A percentile compares a stretch with the other conserved stretches of the same genome.
phyloP scores from a whole-genome alignment of 2,888 invertebrate species.

The Trachelus tabidus region DNA sequence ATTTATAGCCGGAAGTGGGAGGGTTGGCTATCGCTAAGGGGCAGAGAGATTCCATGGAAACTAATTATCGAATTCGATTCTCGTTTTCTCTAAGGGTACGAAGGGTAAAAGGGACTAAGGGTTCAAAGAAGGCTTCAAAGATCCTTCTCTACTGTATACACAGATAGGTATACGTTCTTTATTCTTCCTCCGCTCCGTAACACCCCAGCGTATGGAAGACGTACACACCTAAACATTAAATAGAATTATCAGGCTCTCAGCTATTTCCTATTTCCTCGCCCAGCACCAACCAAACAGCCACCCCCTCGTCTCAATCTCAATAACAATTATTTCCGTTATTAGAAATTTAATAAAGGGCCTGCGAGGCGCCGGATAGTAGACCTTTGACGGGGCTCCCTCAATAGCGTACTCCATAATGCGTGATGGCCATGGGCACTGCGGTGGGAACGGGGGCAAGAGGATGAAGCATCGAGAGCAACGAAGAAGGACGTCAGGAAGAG shows the following conservation, averaged over 20 bases:
- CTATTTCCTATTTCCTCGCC: constrained; percentile 10
- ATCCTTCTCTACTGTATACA: neutral
- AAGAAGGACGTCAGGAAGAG: neutral
- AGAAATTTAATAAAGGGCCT: constrained; percentile 60
- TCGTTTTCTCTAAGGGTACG: neutral
- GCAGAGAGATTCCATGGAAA: constrained; percentile 1
- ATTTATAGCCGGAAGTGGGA: constrained; percentile 21
- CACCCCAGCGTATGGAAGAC: neutral
- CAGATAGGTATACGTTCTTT: neutral
- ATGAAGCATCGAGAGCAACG: neutral
- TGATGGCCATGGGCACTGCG: constrained; percentile 13
- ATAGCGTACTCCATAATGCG: constrained; percentile 25
- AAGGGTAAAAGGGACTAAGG: constrained; percentile 3
- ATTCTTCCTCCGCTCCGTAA: neutral
- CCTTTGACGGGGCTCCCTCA: constrained; percentile 30
- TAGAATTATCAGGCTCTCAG: constrained; percentile 7
- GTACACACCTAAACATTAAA: constrained; percentile 4
- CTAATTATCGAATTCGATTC: constrained; percentile 16
- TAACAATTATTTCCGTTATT: constrained; percentile 62
- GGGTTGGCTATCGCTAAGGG: constrained; percentile 2
- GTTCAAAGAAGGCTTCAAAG: neutral
- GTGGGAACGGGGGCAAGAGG: neutral
- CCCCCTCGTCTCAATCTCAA: constrained; percentile 39
- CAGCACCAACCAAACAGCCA: constrained; percentile 1
- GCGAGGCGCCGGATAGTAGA: constrained; percentile 14